Evolutionary conservation across 2,888 invertebrate genomes (phyloP).

Genomic region (Prionchulus punctatus): DNA sequence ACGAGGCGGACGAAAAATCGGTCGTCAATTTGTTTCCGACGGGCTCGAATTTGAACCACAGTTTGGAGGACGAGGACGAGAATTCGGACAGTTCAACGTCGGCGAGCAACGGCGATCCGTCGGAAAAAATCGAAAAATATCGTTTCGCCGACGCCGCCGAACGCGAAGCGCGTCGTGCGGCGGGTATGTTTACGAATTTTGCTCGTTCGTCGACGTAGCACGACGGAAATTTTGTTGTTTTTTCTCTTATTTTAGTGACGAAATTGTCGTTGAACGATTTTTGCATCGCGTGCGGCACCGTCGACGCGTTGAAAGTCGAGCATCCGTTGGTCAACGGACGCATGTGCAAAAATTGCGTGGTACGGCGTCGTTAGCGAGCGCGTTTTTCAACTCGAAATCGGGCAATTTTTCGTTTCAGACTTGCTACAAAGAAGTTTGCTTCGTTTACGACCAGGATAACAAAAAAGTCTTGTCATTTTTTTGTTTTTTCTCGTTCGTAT

Average conservation of each 20-base stretch:
- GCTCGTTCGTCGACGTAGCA: too few species aligned
- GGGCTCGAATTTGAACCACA: too few species aligned
- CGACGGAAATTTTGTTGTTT: too few species aligned
- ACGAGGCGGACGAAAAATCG: background rate
- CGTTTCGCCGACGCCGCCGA: too few species aligned
- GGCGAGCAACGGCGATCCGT: background rate
- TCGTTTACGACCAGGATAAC: constrained; percentile 2
- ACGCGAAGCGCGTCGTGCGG: too few species aligned
- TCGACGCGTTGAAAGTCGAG: background rate
- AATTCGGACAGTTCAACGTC: background rate
- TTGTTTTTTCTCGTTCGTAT: background rate
- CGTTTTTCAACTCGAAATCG: background rate
- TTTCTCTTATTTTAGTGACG: background rate
- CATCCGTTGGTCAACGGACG: background rate
- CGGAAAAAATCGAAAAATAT: background rate
- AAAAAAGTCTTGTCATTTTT: background rate
- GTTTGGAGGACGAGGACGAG: background rate
- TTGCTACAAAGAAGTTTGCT: constrained; percentile 2
- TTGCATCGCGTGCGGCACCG: background rate
- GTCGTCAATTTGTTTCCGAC: too few species aligned
- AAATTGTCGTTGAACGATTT: background rate
- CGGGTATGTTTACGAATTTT: too few species aligned
- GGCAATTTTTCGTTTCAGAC: background rate
- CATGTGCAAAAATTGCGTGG: background rate
- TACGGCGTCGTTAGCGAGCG: background rate